Conservation (phyloP, 53 echinoderm and acorn worm genomes). For the Antedon mediterranea region DNA sequence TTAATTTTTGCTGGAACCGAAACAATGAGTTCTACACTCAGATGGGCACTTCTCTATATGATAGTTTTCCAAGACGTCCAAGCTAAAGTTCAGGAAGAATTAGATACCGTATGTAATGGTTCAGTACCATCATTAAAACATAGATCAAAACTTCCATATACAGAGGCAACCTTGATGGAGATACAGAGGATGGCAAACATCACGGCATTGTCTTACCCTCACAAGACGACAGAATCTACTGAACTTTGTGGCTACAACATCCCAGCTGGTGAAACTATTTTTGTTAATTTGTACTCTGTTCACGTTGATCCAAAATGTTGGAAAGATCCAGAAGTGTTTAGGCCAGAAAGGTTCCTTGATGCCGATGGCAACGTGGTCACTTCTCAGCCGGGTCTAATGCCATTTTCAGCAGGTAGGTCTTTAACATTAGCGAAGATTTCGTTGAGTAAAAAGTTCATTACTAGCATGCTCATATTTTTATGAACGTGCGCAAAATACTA, state of each 20-base stretch:
- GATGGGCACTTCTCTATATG: conserved; percentile 98
- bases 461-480: too few relatives aligned
- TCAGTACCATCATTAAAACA: conserved; percentile 62
- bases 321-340: conserved; percentile 78
- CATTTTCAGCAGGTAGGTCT: conserved; percentile 93
- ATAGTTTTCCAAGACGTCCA: conserved; percentile 57
- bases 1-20: conserved; percentile 97
- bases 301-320: conserved; percentile 88
- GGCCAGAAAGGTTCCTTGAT: conserved; percentile 67
- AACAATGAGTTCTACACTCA: conserved; percentile 91
- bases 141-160: conserved; percentile 57
- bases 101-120: conserved; percentile 49
- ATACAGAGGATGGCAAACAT: conserved; percentile 96
- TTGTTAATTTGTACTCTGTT: conserved; percentile 93
- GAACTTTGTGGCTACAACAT: conserved; percentile 74
- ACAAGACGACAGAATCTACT: conserved; percentile 88
- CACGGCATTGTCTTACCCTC: conserved; percentile 93
- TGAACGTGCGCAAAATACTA: too few relatives aligned
- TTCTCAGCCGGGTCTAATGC: conserved; percentile 68
- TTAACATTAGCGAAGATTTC: too few relatives aligned
- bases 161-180: conserved; percentile 94
- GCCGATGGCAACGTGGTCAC: conserved; percentile 41
- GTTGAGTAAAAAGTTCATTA: too few relatives aligned
- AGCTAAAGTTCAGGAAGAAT: conserved; percentile 67
- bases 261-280: conserved; percentile 83